Evolutionary conservation across 2,113 vertebrate species (phyloP), one percentile per base, ranked within the genome.

Genomic region (Chionis minor): DNA sequence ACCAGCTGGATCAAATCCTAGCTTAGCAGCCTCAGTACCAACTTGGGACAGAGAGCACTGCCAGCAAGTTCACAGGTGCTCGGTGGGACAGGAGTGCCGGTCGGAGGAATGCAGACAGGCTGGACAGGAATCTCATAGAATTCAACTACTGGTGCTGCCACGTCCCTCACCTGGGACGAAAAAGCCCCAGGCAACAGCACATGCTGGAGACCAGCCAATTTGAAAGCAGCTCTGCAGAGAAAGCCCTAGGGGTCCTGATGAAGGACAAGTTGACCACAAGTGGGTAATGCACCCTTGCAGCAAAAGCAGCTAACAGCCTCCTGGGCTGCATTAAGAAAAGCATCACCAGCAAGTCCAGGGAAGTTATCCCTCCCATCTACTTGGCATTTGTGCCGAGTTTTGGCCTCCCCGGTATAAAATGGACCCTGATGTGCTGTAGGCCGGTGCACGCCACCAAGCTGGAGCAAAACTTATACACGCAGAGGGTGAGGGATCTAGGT

Each of bases 81-180:
- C 47, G 33, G 20, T n/a, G 33, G 24, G 33, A 52, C n/a, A 51
- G 35, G 10, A 23, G 47, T 75, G 40, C 54, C 0, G 0, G 24
- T 35, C 47, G 38, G 26, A 82, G 42, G 49, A 62, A 75, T 70
- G 65, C 23, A 28, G 28, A 54, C 40, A 79, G 40, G 6, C 22
- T 78, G 38, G 28, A 55, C 28, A 42, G 52, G 45, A n/a, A 59
- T 66, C 28, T 79, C 14, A 24, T 32, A 1, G 71, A 59, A 61
- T 84, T n/a, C 35, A 63, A 15, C 65, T 47, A 21, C 45, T 61
- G 28, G 30, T 2, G 1, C 14, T 66, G 52, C 30, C 40, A 73
- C 38, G 33, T 79, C 12, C 35, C 3, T 1, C 28, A 45, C 58
- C 28, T n/a, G 33, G 21, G 30, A 35, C 0, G 0, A n/a, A 54